Evolutionary conservation across 2,797 vertebrate genomes (phyloP).

Genomic region (Alca torda): DNA sequence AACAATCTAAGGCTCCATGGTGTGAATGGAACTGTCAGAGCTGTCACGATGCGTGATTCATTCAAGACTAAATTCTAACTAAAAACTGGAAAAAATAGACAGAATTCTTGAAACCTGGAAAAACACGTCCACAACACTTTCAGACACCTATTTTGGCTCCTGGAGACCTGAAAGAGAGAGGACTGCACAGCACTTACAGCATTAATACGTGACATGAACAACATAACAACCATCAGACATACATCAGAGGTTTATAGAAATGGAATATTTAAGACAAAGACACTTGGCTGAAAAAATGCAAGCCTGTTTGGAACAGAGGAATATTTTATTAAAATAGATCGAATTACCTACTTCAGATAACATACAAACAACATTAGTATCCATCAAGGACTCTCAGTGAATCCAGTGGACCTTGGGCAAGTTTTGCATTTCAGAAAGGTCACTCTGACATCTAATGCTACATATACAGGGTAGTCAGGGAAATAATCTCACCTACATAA

Average conservation of each 20-base stretch:
- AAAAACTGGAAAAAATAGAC: not conserved
- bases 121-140: not conserved
- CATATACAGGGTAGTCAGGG: not conserved
- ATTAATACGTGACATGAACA: not conserved
- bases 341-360: not conserved
- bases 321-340: not conserved
- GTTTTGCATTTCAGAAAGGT: not conserved
- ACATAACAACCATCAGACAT: accelerated
- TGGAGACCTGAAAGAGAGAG: not conserved
- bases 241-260: not conserved
- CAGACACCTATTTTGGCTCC: not conserved
- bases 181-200: not conserved
- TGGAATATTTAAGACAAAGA: not conserved
- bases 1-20: not conserved
- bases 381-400: not conserved
- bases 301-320: not conserved
- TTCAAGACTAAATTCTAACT: not conserved
- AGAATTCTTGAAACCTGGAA: not conserved
- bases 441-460: not conserved
- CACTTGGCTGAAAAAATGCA: not conserved
- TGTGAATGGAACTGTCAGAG: not conserved
- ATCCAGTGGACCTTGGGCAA: not conserved
- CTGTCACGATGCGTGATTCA: not conserved
- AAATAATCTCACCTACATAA: not conserved
- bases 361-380: not conserved